Conservation (phyloP, 2,113 vertebrate genomes). For the human region DNA sequence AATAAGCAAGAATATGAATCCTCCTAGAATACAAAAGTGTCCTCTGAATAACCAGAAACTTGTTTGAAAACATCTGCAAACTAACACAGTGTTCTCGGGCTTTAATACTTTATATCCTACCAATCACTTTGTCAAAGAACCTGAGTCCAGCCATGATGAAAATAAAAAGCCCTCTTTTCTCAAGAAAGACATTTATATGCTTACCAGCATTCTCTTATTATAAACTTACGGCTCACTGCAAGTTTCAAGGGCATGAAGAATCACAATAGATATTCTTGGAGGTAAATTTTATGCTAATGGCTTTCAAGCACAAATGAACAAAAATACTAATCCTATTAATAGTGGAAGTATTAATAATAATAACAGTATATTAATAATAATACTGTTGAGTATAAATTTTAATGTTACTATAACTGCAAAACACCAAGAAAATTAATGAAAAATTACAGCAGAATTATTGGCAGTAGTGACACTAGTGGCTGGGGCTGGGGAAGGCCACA, state of each 20-base stretch:
- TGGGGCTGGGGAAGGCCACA: neutral
- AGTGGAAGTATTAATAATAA: neutral
- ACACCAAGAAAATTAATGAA: slow-evolving; percentile 47
- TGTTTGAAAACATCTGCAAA: slow-evolving; percentile 59
- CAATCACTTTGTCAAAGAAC: slow-evolving; percentile 55
- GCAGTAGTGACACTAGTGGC: neutral
- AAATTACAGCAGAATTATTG: neutral
- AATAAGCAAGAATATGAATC: slow-evolving; percentile 39
- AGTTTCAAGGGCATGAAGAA: slow-evolving; percentile 71
- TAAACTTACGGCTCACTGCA: slow-evolving; percentile 12
- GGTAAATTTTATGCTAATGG: slow-evolving; percentile 65
- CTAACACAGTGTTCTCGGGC: slow-evolving; percentile 36
- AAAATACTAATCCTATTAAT: slow-evolving; percentile 61
- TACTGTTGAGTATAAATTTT: slow-evolving; percentile 51
- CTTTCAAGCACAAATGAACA: slow-evolving; percentile 67
- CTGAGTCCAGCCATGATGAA: slow-evolving; percentile 1
- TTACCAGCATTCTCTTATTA: slow-evolving; percentile 38
- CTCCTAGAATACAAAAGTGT: slow-evolving; percentile 49
- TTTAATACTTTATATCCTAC: slow-evolving; percentile 38
- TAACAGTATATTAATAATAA: neutral
- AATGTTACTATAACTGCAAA: slow-evolving; percentile 41
- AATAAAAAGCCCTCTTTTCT: slow-evolving; percentile 42
- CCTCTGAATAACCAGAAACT: slow-evolving; percentile 33
- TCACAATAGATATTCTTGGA: slow-evolving; percentile 51
- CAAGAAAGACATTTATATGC: slow-evolving; percentile 49